Conservation (phyloP, 2,797 vertebrate species). For the Anguilla megastoma region DNA sequence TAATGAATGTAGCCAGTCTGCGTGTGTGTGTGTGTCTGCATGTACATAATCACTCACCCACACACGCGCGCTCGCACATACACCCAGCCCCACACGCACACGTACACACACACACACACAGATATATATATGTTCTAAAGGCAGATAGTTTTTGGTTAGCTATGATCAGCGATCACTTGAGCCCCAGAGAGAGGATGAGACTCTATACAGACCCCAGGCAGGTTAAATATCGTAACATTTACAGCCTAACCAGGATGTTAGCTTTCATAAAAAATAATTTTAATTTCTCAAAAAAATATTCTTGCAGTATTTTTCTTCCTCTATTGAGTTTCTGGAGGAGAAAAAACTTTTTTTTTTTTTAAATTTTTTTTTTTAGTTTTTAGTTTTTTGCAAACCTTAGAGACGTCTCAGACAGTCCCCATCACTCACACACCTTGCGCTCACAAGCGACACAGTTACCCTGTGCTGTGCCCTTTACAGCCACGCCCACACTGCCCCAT, state of each 20-base stretch:
- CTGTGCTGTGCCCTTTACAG: background rate
- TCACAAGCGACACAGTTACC: slow-evolving; percentile 16
- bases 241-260: slow-evolving; percentile 93
- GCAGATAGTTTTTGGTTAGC: slow-evolving; percentile 98
- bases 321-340: slow-evolving; percentile 73
- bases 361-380: slow-evolving; percentile 13
- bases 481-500: background rate
- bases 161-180: slow-evolving; percentile 84
- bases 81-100: background rate
- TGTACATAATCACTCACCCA: slow-evolving; percentile 57
- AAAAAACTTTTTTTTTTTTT: slow-evolving; percentile 53
- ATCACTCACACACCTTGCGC: slow-evolving; percentile 37
- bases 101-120: slow-evolving; percentile 17
- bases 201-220: slow-evolving; percentile 87
- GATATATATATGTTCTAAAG: slow-evolving; percentile 89
- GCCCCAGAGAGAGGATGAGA: slow-evolving; percentile 78
- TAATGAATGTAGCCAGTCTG: slow-evolving; percentile 86
- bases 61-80: slow-evolving; percentile 24
- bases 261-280: slow-evolving; percentile 98
- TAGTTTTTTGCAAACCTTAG: slow-evolving; percentile 53
- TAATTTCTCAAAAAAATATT: slow-evolving; percentile 97
- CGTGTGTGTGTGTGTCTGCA: slow-evolving; percentile 63
- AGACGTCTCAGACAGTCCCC: slow-evolving; percentile 56
- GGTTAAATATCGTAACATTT: slow-evolving; percentile 98
- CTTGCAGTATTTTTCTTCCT: slow-evolving; percentile 87